A percentile compares a stretch with the other conserved stretches of the same genome.
These are phyloP conservation scores for Peromyscus melanophrys DNA, from an alignment of 2,797 vertebrate species.

Conservation along the genomic window DNA sequence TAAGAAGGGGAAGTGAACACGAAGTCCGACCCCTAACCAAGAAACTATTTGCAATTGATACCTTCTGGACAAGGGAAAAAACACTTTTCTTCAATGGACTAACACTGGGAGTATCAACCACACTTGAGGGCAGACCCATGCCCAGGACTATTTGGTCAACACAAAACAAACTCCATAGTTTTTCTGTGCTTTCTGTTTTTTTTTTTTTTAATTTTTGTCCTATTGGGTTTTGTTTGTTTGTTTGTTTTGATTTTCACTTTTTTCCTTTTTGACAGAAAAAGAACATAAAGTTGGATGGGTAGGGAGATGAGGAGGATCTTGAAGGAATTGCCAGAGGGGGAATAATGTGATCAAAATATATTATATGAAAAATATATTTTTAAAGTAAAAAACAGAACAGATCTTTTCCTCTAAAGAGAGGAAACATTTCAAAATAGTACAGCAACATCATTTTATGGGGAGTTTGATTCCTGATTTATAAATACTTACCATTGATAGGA, in stretches of 20 bases:
- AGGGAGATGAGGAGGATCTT: neutral
- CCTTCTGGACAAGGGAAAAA: neutral
- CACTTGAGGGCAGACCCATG: neutral
- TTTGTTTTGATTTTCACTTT: neutral
- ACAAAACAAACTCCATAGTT: neutral
- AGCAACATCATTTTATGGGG: neutral
- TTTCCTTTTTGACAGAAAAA: neutral
- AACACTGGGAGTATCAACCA: neutral
- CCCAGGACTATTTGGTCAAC: neutral
- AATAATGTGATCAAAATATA: neutral
- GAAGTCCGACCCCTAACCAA: too few relatives aligned
- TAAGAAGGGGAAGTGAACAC: neutral
- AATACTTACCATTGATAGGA: neutral
- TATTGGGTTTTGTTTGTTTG: neutral
- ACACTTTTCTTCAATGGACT: neutral
- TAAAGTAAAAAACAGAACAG: neutral
- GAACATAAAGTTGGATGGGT: neutral
- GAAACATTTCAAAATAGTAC: neutral
- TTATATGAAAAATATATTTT: neutral
- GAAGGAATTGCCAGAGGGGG: too few relatives aligned
- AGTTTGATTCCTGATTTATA: constrained; percentile 43
- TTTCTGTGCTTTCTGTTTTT: neutral
- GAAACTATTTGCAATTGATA: neutral
- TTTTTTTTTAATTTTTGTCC: neutral
- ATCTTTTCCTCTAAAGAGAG: neutral